A percentile compares a stretch with the other conserved stretches of the same genome.
Conservation (phyloP, 1,140 invertebrate species). For the Bombus pascuorum region DNA sequence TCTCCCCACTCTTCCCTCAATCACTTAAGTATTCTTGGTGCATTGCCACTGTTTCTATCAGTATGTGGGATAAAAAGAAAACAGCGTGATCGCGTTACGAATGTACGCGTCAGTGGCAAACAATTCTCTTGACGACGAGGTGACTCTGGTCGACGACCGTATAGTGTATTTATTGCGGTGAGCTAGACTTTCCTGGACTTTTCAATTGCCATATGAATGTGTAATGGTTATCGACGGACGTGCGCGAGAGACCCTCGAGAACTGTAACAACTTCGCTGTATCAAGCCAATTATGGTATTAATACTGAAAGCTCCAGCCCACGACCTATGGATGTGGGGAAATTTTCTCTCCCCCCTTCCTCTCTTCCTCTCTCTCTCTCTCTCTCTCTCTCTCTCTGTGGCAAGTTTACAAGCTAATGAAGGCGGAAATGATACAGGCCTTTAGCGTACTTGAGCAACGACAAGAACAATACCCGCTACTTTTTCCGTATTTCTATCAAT, state of each 20-base stretch:
- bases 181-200: slow-evolving; percentile 27
- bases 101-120: slow-evolving; percentile 5
- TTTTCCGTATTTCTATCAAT: not conserved
- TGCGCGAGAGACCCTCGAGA: not conserved
- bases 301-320: slow-evolving; percentile 22
- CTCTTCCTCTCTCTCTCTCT: not conserved
- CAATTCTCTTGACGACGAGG: slow-evolving; percentile 14
- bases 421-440: slow-evolving; percentile 20
- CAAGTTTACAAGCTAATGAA: slow-evolving; percentile 50
- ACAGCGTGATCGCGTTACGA: slow-evolving; percentile 6
- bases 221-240: slow-evolving; percentile 41
- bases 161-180: not conserved
- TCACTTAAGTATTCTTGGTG: too few species aligned
- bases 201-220: slow-evolving; percentile 49
- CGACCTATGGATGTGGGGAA: slow-evolving; percentile 45
- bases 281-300: slow-evolving; percentile 48
- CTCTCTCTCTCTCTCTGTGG: not conserved
- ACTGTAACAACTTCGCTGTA: slow-evolving; percentile 37
- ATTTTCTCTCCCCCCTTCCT: slow-evolving; percentile 13
- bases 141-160: slow-evolving; percentile 29
- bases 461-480: not conserved
- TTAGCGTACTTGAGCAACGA: not conserved
- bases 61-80: not conserved
- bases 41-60: slow-evolving; percentile 16
- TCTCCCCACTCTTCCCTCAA: too few species aligned